Base-by-base conservation (phyloP, 2,888 invertebrate species). In the Lochmaea crataegi region DNA sequence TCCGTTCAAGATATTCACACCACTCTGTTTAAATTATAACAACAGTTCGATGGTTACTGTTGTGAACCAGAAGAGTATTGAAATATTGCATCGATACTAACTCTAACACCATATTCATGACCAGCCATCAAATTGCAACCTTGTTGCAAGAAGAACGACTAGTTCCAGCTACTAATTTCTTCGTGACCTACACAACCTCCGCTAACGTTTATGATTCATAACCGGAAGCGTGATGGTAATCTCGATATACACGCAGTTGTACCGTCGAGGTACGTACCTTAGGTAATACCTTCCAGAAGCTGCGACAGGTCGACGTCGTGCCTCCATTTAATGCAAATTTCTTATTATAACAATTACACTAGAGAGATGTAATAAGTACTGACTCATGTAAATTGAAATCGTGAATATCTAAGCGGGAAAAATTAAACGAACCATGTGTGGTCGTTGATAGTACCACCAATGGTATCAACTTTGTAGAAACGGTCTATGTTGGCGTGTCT, bases 341-440 rank as follows among this genome's bases (percentile, higher is more conserved):
- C 66, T 77, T 78, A 78, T 79, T 80, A 80, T 77, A 82, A 80
- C 82, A 80, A 82, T 82, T 82, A 82, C 80, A 79, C 75, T 72
- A 79, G 71, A 73, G 72, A 67, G 63, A 72, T 72, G 78, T 79
- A 81, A 80, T 82, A 80, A 80, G 78, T 75, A 73, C 71, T 74
- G 79, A 73, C 76, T 78, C 76, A 82, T 82, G 81, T 79, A 82
- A 81, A 82, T 82, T 78, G 80, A 74, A 81, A 77, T 82, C 82
- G 82, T 82, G 82, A 80, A 72, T 45, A 32, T 67, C 53, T 22
- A 26, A 71, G 66, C 38, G n/a, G 10, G 38, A 38, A 56, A 67
- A 63, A 32, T n/a, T 16, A n/a, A 51, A 68, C 38, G 48, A 67
- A 18, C n/a, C 18, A 72, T 48, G 68, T 68, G 72, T 56, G 64